These are phyloP conservation scores for Channa striata DNA, from an alignment of 2,797 vertebrate species.

Conservation along the genomic window DNA sequence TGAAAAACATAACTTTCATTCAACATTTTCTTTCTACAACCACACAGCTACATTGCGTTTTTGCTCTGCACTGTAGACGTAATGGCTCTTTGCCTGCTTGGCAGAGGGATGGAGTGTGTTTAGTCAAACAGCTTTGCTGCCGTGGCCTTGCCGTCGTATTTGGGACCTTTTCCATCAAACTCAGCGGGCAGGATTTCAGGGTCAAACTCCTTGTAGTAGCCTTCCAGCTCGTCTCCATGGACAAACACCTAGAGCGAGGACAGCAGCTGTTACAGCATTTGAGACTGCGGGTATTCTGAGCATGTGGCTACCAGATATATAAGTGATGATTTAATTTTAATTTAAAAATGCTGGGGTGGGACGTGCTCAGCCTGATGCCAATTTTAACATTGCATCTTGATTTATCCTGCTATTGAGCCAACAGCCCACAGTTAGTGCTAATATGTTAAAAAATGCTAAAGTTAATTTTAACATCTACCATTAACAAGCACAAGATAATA, in stretches of 20 bases:
- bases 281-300: not conserved
- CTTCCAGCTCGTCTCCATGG: slow-evolving; percentile 93
- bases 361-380: too few species aligned
- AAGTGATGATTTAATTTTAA: too few species aligned
- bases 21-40: slow-evolving; percentile 29
- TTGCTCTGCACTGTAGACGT: slow-evolving; percentile 45
- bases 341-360: too few species aligned
- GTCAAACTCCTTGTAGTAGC: slow-evolving; percentile 95
- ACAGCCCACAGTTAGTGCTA: not conserved
- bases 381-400: not conserved
- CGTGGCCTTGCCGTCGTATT: slow-evolving; percentile 91
- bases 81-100: not conserved
- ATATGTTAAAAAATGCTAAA: too few species aligned
- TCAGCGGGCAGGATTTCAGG: slow-evolving; percentile 93
- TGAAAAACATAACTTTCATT: slow-evolving; percentile 30
- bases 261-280: slow-evolving; percentile 7
- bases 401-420: too few species aligned
- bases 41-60: slow-evolving; percentile 47
- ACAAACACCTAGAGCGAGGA: slow-evolving; percentile 90
- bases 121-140: slow-evolving; percentile 91
- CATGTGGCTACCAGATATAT: too few species aligned
- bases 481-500: too few species aligned
- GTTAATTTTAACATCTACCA: too few species aligned
- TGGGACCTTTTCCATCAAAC: slow-evolving; percentile 92
- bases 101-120: slow-evolving; percentile 67